A percentile compares a stretch with the other conserved stretches of the same genome.
These are phyloP conservation scores for mouse (Mus musculus) DNA, from an alignment of 2,113 vertebrate genomes.

Conservation along the genomic window DNA sequence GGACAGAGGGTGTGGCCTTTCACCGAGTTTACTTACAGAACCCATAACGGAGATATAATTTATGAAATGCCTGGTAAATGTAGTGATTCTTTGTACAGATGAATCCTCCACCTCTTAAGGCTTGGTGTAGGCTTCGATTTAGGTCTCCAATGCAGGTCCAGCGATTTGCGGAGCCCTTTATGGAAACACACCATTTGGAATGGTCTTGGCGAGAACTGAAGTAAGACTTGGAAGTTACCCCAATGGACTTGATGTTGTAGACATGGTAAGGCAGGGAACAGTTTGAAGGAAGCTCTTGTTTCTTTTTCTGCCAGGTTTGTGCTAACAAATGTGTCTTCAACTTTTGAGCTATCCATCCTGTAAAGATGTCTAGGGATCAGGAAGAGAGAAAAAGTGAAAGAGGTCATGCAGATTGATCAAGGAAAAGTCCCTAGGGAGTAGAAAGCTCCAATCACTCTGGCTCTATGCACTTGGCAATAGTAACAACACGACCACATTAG, in stretches of 20 bases:
- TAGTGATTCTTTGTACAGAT: conserved; percentile 89
- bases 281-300: conserved; percentile 91
- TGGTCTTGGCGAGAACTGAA: conserved; percentile 93
- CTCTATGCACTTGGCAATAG: not conserved
- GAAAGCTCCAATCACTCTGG: conserved; percentile 18
- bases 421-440: conserved; percentile 49
- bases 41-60: conserved; percentile 86
- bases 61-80: conserved; percentile 91
- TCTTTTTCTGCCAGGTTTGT: conserved; percentile 91
- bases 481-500: not conserved
- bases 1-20: not conserved
- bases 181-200: conserved; percentile 95
- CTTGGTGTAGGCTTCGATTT: conserved; percentile 90
- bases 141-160: conserved; percentile 95
- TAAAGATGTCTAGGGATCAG: conserved; percentile 91
- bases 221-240: conserved; percentile 76
- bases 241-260: conserved; percentile 90
- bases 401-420: conserved; percentile 26
- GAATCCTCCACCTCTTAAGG: conserved; percentile 92
- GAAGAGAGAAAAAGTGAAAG: conserved; percentile 58
- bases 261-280: conserved; percentile 93
- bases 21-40: conserved; percentile 83
- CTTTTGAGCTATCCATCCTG: conserved; percentile 93
- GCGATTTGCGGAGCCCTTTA: conserved; percentile 71
- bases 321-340: conserved; percentile 91